A percentile compares a stretch with the other conserved stretches of the same genome.
Evolutionary conservation across 2,797 vertebrate genomes (phyloP).

Genomic region (Lateolabrax maculatus): DNA sequence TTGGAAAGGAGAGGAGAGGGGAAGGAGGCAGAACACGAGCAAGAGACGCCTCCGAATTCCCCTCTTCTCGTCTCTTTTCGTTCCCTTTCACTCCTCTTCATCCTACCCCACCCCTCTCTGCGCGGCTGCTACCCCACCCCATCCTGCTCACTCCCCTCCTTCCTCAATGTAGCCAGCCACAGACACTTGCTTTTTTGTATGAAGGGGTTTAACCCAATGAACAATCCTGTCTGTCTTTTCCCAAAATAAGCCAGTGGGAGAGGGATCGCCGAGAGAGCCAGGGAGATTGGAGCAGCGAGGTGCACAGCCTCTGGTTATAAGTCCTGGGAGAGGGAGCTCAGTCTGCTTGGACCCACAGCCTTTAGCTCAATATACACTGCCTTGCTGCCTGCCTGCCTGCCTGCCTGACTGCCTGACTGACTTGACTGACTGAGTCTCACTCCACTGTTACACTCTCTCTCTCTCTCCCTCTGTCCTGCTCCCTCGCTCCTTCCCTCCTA

Average conservation of each 20-base stretch:
- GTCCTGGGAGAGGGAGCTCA: slow-evolving; percentile 77
- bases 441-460: slow-evolving; percentile 74
- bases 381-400: slow-evolving; percentile 66
- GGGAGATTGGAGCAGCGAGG: slow-evolving; percentile 84
- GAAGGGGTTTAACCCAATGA: slow-evolving; percentile 82
- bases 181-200: slow-evolving; percentile 85
- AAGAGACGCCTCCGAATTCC: slow-evolving; percentile 63
- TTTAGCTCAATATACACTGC: slow-evolving; percentile 74
- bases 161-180: slow-evolving; percentile 73
- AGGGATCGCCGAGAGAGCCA: slow-evolving; percentile 78
- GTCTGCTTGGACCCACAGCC: slow-evolving; percentile 79
- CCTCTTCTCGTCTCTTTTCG: slow-evolving; percentile 39
- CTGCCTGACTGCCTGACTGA: slow-evolving; percentile 70
- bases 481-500: slow-evolving; percentile 83
- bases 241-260: slow-evolving; percentile 84
- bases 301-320: slow-evolving; percentile 87
- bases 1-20: slow-evolving; percentile 9
- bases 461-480: slow-evolving; percentile 76
- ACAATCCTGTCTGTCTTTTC: slow-evolving; percentile 85
- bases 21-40: slow-evolving; percentile 49
- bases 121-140: slow-evolving; percentile 78
- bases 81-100: slow-evolving; percentile 62
- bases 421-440: slow-evolving; percentile 73
- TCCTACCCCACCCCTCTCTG: slow-evolving; percentile 76
- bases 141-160: slow-evolving; percentile 82